Base-by-base conservation (phyloP, 2,888 invertebrate species). In the Argynnis bischoffii region DNA sequence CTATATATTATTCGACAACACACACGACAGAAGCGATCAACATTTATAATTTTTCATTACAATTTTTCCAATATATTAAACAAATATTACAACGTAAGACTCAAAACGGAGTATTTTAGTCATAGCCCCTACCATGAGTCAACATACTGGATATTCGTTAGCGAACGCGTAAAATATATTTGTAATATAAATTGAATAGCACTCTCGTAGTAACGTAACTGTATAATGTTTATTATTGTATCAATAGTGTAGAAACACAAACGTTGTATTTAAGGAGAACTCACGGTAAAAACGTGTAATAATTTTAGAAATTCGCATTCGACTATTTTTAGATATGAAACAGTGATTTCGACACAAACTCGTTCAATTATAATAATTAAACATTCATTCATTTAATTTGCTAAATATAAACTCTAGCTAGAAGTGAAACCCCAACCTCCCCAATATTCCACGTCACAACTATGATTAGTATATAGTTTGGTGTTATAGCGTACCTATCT, bases 401-500 rank as follows among this genome's bases (percentile, higher is more conserved):
- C 35, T 51, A 51, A 50, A 61, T 61, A 61, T 61, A 51, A 51
- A 61, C 14, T 61, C 35, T 51, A 51, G 51, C 51, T 51, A 61
- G 35, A 51, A 35, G 51, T 51, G 14, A 51, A 48, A 18, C 1
- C 4, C 16, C 18, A 41, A 16, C 51, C 31, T 61, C 50, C 35
- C 3, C 61, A 14, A 18, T 35, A 16, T 13, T 21, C n/a, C 55
- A 55, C 55, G 26, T 26, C 59, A 26, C 59, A 59, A 59, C 5
- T 54, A 60, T 48, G 60, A 54, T 61, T 55, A 60, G 48, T 26
- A 21, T 57, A 67, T 59, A 56, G 66, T 72, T 70, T 69, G 65
- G 69, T 69, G 69, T 69, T 66, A 59, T 55, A 64, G 63, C 60
- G 56, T 71, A 64, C 64, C 71, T 71, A 71, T 61, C 72, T 70